phyloP scores from a whole-genome alignment of 2,113 vertebrate genomes.

The Pachypanchax playfairii region DNA sequence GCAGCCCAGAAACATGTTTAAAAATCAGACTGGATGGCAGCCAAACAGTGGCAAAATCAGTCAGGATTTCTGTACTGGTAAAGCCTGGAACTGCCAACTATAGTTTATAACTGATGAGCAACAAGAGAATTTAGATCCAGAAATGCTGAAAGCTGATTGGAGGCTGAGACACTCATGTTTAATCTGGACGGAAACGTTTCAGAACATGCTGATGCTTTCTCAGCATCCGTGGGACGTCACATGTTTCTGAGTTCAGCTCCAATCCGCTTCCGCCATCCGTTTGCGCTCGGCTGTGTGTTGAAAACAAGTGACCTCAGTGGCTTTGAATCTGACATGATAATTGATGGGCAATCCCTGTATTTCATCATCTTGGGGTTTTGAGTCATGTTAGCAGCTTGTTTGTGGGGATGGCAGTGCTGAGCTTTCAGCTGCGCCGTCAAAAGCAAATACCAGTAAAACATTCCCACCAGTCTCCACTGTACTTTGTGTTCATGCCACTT shows the following conservation, averaged over 20 bases:
- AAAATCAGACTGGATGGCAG: constrained; percentile 34
- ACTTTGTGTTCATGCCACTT: not conserved
- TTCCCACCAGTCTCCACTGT: not conserved
- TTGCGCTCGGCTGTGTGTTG: not conserved
- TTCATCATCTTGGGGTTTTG: constrained; percentile 18
- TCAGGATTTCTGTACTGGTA: constrained; percentile 29
- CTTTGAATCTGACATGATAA: constrained; percentile 3
- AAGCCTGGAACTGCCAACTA: constrained; percentile 28
- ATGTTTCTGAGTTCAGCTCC: constrained; percentile 4
- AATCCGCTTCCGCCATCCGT: not conserved
- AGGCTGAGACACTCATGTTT: not conserved
- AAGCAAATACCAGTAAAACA: not conserved
- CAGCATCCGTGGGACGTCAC: not conserved
- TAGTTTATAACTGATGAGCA: constrained; percentile 6
- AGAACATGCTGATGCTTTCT: not conserved
- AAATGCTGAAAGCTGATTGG: not conserved
- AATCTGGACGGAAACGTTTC: not conserved
- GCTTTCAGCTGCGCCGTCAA: not conserved
- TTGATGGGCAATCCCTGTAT: constrained; percentile 9
- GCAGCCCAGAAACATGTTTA: constrained; percentile 33
- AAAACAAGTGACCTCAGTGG: constrained; percentile 16
- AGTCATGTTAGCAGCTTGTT: constrained; percentile 14
- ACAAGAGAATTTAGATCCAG: constrained; percentile 7
- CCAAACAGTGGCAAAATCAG: constrained; percentile 41
- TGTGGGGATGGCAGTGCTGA: constrained; percentile 9